A percentile compares a stretch with the other conserved stretches of the same genome.
Conservation (phyloP, 1,140 invertebrate genomes). For the Lordiphosa collinella region DNA sequence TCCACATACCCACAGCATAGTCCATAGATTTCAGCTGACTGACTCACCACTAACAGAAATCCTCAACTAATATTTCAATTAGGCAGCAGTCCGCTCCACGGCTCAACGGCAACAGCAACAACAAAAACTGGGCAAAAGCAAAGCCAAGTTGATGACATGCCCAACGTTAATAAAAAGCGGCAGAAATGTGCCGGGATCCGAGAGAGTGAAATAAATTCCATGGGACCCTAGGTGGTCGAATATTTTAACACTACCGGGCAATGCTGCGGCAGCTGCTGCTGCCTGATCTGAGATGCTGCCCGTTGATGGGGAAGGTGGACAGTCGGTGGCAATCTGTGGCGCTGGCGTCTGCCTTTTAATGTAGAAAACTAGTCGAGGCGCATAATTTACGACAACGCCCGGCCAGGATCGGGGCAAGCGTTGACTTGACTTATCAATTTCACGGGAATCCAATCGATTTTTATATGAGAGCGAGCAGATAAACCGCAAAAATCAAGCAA, state of each 20-base stretch:
- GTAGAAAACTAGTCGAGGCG: constrained; percentile 77
- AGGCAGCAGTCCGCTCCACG: constrained; percentile 21
- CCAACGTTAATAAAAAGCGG: constrained; percentile 70
- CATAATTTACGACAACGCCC: constrained; percentile 67
- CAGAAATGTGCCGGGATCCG: constrained; percentile 59
- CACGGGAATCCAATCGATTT: constrained; percentile 79
- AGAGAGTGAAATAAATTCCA: constrained; percentile 68
- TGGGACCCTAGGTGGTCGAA: constrained; percentile 75
- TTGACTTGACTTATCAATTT: constrained; percentile 79
- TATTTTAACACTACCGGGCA: constrained; percentile 73
- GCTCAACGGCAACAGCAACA: constrained; percentile 2
- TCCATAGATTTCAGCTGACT: constrained; percentile 9
- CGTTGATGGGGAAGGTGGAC: constrained; percentile 7
- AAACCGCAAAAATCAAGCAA: constrained; percentile 78
- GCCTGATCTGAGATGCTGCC: constrained; percentile 11
- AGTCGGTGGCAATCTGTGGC: constrained; percentile 65
- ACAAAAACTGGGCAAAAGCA: constrained; percentile 12
- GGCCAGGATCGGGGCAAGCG: constrained; percentile 24
- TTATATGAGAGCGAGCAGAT: constrained; percentile 76
- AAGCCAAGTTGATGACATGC: constrained; percentile 65
- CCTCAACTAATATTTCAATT: constrained; percentile 74
- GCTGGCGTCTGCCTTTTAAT: constrained; percentile 76
- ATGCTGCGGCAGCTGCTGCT: not conserved
- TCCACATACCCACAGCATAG: not conserved
- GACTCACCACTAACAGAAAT: constrained; percentile 44